A percentile compares a stretch with the other conserved stretches of the same genome.
These are phyloP conservation scores for Chesias legatella DNA, from an alignment of 2,888 invertebrate species.

Conservation along the genomic window DNA sequence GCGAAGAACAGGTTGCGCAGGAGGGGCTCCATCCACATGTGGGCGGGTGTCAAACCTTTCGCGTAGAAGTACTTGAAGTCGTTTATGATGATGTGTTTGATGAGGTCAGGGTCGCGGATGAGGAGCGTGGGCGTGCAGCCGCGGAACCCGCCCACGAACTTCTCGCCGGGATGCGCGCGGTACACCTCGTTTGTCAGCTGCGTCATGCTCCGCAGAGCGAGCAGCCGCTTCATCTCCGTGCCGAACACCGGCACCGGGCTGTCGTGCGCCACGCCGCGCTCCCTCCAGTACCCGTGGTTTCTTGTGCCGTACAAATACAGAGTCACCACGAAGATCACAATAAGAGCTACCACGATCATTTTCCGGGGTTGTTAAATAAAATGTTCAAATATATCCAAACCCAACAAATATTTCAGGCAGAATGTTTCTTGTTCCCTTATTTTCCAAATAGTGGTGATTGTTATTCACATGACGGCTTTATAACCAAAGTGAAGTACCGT, in stretches of 20 bases:
- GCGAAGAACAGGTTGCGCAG: constrained; percentile 54
- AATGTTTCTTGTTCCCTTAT: not conserved
- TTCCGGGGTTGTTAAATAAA: no score
- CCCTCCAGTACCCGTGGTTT: constrained; percentile 46
- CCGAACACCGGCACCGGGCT: constrained; percentile 51
- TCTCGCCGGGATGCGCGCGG: constrained; percentile 48
- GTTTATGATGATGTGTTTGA: constrained; percentile 44
- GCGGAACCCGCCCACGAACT: constrained; percentile 50
- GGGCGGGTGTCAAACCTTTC: constrained; percentile 40
- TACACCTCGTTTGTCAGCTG: constrained; percentile 45
- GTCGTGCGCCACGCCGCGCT: constrained; percentile 47
- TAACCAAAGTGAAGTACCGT: no score
- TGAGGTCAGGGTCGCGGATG: constrained; percentile 51
- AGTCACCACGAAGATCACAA: constrained; percentile 26
- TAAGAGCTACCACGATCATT: constrained; percentile 18
- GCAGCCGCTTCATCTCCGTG: constrained; percentile 40
- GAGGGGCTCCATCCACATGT: constrained; percentile 44
- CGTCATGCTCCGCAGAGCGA: constrained; percentile 40
- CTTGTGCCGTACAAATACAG: constrained; percentile 45
- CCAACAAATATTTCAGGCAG: no score
- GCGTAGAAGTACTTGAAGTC: constrained; percentile 53
- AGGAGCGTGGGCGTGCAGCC: constrained; percentile 43
- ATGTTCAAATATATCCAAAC: no score
- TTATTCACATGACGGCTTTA: no score
- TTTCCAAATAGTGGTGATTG: no score